Evolutionary conservation across 1,140 invertebrate species (phyloP).

Genomic region (Ptiloglossa arizonensis): DNA sequence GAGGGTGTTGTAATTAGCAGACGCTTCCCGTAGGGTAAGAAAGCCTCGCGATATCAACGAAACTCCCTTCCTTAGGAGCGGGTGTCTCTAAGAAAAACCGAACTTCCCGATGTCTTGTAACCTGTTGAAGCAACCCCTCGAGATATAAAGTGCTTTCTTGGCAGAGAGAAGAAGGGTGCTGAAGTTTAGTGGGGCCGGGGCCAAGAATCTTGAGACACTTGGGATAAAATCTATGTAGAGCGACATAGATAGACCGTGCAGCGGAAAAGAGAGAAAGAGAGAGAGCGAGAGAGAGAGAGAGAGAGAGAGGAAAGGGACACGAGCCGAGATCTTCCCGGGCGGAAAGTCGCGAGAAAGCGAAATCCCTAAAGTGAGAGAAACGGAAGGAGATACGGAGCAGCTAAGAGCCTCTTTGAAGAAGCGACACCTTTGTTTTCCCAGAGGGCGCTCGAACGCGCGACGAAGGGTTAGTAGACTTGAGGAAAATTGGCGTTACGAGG

Average conservation of each 20-base stretch:
- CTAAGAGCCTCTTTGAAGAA: conserved; percentile 69
- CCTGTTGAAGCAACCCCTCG: conserved; percentile 74
- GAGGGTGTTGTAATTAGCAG: conserved; percentile 27
- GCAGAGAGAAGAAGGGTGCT: conserved; percentile 35
- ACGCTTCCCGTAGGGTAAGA: conserved; percentile 33
- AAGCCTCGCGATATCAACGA: conserved; percentile 6
- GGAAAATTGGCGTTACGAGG: conserved; percentile 67
- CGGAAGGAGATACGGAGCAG: conserved; percentile 34
- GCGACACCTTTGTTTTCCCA: conserved; percentile 75
- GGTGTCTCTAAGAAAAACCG: conserved; percentile 49
- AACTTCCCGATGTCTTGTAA: conserved; percentile 64
- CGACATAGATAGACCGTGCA: conserved; percentile 31
- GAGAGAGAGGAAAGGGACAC: conserved; percentile 39
- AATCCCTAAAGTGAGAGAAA: conserved; percentile 34
- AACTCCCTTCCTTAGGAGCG: conserved; percentile 17
- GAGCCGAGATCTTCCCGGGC: conserved; percentile 58
- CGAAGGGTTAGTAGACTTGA: conserved; percentile 60
- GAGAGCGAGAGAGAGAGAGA: too few relatives aligned
- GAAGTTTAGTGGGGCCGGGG: conserved; percentile 23
- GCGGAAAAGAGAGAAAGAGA: conserved; percentile 20
- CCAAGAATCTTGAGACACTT: conserved; percentile 52
- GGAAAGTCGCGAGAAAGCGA: conserved; percentile 58
- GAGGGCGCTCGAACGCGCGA: conserved; percentile 64
- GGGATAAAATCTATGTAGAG: conserved; percentile 49
- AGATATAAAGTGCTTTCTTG: conserved; percentile 78